Base-by-base conservation (phyloP, 2,113 vertebrate genomes). In the Antigone vipio region DNA sequence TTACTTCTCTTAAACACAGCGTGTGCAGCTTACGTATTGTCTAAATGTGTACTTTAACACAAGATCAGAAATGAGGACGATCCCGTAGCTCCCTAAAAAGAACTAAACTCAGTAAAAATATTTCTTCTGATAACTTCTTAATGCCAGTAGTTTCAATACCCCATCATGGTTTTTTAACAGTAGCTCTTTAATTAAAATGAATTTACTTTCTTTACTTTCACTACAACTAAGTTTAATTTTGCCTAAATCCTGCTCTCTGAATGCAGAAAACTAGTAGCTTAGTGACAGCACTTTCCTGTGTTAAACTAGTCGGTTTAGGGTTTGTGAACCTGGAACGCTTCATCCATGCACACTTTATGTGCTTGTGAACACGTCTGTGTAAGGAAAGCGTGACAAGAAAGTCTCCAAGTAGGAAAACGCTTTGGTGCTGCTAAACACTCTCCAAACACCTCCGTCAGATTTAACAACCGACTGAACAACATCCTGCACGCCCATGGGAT, bases 1-100 rank as follows among this genome's bases (percentile, higher is more conserved):
- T 93, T 30, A 32, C 44, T 89, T 81, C 85, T 95, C 91, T 90
- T 81, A 89, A 75, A 64, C 27, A 80, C 12, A 9, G 56, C 9
- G 2, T 59, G 44, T 67, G 69, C 75, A 63, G 59, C 69, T 85
- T 74, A 56, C 11, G 2, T 63, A 76, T 75, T 63, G n/a, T 71
- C 77, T 53, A 10, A 78, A 69, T 27, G 47, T 18, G 32, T 40
- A 68, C 24, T 87, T 50, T 86, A 85, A 75, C 34, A 63, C 29
- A 86, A 80, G 77, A 87, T 92, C 75, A 73, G 64, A 63, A 74
- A 72, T 44, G 27, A 26, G 12, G 52, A 56, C 1, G 42, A 55
- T 49, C 27, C 58, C 69, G 29, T 79, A 50, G 26, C 77, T 88
- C 45, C 42, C 42, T 67, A 44, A 67, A 77, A 89, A 88, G 47